These are phyloP conservation scores for Metellina segmentata DNA, from an alignment of 2,888 invertebrate genomes.

Conservation along the genomic window DNA sequence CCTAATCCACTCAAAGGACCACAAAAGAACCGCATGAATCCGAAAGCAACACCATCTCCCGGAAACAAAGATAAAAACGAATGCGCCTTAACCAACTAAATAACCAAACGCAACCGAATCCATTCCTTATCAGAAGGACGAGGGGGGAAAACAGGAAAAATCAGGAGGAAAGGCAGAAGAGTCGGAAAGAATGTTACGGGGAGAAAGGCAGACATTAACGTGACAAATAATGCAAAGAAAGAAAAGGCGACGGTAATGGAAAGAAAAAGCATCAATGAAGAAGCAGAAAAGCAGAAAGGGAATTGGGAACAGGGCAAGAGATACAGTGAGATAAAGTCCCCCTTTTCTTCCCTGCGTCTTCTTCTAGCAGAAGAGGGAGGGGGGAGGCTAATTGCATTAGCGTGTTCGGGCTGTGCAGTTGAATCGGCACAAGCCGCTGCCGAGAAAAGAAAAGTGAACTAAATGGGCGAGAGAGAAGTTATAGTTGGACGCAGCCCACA, in stretches of 20 bases:
- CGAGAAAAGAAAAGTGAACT: slow-evolving; percentile 50
- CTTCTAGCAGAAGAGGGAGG: slow-evolving; percentile 7
- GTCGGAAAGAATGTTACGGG: slow-evolving; percentile 1
- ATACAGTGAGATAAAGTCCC: slow-evolving; percentile 47
- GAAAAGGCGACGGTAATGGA: slow-evolving; percentile 73
- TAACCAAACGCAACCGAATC: slow-evolving; percentile 13
- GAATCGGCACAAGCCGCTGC: slow-evolving; percentile 20
- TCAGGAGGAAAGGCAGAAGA: slow-evolving; percentile 18
- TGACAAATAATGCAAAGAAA: slow-evolving; percentile 70
- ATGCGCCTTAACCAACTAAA: slow-evolving; percentile 20
- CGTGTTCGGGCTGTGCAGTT: slow-evolving; percentile 56
- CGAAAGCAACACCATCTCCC: slow-evolving; percentile 21
- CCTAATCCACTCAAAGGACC: too few species aligned
- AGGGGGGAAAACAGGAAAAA: slow-evolving; percentile 2
- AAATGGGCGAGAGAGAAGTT: slow-evolving; percentile 49
- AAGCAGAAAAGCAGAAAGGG: slow-evolving; percentile 22
- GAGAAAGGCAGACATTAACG: slow-evolving; percentile 44
- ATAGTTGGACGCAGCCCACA: slow-evolving; percentile 6
- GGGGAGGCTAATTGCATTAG: slow-evolving; percentile 68
- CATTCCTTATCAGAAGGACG: slow-evolving; percentile 31
- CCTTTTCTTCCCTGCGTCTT: slow-evolving; percentile 6
- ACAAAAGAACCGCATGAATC: slow-evolving; percentile 28
- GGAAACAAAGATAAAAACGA: slow-evolving; percentile 40
- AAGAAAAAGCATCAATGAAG: slow-evolving; percentile 64
- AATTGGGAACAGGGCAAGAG: slow-evolving; percentile 27